phyloP scores from a whole-genome alignment of 2,888 invertebrate species.

The Petrophora chlorosata region DNA sequence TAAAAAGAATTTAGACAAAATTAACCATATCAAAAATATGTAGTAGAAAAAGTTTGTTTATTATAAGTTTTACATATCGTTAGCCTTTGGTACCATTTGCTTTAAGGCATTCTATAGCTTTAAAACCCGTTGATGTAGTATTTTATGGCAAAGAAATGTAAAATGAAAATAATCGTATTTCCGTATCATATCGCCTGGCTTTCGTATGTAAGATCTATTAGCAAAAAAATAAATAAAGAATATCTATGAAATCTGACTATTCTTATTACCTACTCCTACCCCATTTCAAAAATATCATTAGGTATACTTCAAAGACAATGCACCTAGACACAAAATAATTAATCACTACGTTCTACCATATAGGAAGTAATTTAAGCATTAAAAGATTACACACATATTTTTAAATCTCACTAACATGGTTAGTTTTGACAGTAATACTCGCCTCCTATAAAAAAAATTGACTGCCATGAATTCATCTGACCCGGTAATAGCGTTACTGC shows the following conservation, averaged over 20 bases:
- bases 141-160: slow-evolving; percentile 16
- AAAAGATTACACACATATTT: too few relatives aligned
- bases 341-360: too few relatives aligned
- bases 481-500: too few relatives aligned
- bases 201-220: slow-evolving; percentile 59
- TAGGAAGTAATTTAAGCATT: too few relatives aligned
- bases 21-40: slow-evolving; percentile 32
- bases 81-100: slow-evolving; percentile 24
- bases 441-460: too few relatives aligned
- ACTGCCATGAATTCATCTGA: too few relatives aligned
- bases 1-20: slow-evolving; percentile 31
- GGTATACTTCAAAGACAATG: too few relatives aligned
- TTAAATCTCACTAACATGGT: too few relatives aligned
- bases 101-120: slow-evolving; percentile 27
- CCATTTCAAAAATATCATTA: too few relatives aligned
- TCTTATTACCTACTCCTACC: slow-evolving; percentile 25
- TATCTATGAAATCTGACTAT: slow-evolving; percentile 24
- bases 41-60: slow-evolving; percentile 4
- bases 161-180: slow-evolving; percentile 21
- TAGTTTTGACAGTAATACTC: too few relatives aligned
- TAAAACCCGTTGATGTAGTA: slow-evolving; percentile 15
- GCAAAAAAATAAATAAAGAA: slow-evolving; percentile 62
- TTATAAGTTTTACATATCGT: neutral
- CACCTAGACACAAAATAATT: too few relatives aligned
- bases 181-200: slow-evolving; percentile 56